phyloP scores from a whole-genome alignment of 2,113 vertebrate species.

The Acanthisitta chloris region DNA sequence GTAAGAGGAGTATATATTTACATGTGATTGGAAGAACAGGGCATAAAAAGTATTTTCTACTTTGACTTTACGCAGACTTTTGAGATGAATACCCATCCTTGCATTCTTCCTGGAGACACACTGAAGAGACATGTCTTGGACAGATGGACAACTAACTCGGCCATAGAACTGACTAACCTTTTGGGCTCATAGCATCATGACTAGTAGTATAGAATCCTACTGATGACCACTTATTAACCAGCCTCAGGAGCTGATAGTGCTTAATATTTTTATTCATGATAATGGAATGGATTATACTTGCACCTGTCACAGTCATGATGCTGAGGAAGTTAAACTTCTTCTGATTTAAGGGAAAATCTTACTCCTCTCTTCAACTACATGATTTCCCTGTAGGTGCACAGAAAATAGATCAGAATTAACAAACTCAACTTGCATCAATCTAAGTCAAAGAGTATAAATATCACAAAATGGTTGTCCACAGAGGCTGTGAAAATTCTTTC shows the following conservation, averaged over 20 bases:
- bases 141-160: not conserved
- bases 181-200: not conserved
- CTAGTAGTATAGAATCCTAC: not conserved
- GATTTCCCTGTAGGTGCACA: not conserved
- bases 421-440: not conserved
- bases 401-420: not conserved
- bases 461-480: not conserved
- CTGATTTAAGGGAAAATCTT: not conserved
- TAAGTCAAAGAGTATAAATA: not conserved
- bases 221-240: not conserved
- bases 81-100: not conserved
- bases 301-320: not conserved
- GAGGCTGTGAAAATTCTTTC: not conserved
- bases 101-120: not conserved
- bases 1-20: not conserved
- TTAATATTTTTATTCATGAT: not conserved
- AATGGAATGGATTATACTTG: not conserved
- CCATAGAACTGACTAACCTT: not conserved
- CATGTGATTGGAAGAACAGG: not conserved
- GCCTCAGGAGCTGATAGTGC: not conserved
- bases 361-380: not conserved
- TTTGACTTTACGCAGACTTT: not conserved
- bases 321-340: not conserved
- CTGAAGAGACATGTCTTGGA: not conserved
- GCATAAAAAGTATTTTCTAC: too few species aligned